Conservation (phyloP, 2,888 invertebrate genomes). For the Campoletis raptor region DNA sequence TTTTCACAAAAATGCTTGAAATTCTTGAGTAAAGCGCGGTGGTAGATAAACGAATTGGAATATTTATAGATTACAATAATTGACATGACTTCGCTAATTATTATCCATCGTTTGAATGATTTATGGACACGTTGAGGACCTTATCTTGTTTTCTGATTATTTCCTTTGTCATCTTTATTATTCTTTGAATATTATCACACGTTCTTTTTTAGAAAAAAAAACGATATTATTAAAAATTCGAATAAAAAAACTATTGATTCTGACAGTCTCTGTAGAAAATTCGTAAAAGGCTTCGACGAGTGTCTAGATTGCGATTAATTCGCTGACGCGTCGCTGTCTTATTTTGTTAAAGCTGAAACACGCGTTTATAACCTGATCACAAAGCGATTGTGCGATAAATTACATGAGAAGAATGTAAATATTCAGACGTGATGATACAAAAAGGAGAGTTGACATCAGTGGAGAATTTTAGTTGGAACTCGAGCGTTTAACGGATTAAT, state of each 20-base stretch:
- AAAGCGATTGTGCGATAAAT: background rate
- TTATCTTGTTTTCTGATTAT: too few relatives aligned
- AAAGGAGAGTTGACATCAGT: background rate
- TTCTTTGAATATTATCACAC: background rate
- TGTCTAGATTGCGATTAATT: background rate
- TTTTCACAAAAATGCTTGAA: too few relatives aligned
- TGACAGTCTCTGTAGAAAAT: background rate
- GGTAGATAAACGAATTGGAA: too few relatives aligned
- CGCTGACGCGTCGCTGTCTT: background rate
- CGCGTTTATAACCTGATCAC: constrained; percentile 16
- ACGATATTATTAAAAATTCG: background rate
- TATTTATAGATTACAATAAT: too few relatives aligned
- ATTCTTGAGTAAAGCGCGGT: too few relatives aligned
- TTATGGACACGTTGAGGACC: too few relatives aligned
- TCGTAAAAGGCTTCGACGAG: background rate
- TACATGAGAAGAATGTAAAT: background rate
- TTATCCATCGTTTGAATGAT: too few relatives aligned
- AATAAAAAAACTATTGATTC: background rate
- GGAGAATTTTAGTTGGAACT: too few relatives aligned
- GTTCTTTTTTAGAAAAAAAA: background rate
- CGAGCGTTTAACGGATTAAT: background rate
- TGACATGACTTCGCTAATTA: too few relatives aligned
- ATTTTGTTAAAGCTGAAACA: constrained; percentile 9
- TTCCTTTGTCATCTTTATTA: background rate
- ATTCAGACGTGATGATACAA: background rate